phyloP scores from a whole-genome alignment of 1,140 invertebrate species.

The Calliphora vicina region DNA sequence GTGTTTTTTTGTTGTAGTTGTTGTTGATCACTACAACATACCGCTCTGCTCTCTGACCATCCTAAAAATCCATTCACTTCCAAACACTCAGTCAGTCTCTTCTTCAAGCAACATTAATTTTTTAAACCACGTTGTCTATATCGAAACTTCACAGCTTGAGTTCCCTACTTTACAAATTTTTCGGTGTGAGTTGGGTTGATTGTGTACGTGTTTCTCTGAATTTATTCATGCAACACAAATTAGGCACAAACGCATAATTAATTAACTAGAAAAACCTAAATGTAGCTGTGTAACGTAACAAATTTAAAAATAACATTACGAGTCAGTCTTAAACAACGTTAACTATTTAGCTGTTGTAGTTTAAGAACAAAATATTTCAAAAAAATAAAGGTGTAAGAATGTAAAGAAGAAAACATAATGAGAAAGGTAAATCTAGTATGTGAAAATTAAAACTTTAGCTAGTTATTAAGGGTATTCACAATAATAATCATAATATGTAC shows the following conservation, averaged over 20 bases:
- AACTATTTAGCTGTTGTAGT: no score
- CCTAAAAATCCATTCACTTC: background rate
- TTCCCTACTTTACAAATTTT: background rate
- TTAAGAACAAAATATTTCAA: no score
- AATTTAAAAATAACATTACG: no score
- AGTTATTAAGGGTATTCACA: no score
- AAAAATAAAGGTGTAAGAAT: no score
- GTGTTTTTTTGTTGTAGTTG: no score
- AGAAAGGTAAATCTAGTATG: no score
- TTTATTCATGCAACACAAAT: constrained; percentile 13
- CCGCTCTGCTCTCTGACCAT: background rate
- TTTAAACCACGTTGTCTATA: background rate
- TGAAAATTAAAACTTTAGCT: no score
- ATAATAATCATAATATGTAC: no score
- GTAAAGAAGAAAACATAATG: no score
- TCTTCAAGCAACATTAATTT: background rate
- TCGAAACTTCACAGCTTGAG: constrained; percentile 12
- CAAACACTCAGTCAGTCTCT: background rate
- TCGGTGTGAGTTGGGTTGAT: background rate
- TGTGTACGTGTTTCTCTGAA: background rate
- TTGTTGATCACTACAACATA: no score
- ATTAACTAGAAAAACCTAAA: background rate
- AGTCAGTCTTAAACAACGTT: no score
- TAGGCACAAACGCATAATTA: constrained; percentile 4
- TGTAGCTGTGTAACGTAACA: background rate